Conservation (phyloP, 2,888 invertebrate species). For the Eueremaeus valkanovi region DNA sequence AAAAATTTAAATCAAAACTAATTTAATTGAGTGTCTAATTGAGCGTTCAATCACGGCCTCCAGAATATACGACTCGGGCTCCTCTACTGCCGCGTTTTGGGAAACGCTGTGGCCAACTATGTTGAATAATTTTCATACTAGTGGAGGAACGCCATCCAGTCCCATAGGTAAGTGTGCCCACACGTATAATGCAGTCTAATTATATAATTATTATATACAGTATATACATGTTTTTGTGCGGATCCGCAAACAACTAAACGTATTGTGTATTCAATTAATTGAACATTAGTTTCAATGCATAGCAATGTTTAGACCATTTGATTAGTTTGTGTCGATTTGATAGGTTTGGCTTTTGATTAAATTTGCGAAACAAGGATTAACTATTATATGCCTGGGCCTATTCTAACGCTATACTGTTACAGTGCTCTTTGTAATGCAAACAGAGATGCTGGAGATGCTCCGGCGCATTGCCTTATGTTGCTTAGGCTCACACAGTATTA, state of each 20-base stretch:
- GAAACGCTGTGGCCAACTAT: slow-evolving; percentile 43
- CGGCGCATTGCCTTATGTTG: slow-evolving; percentile 16
- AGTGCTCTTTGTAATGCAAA: slow-evolving; percentile 41
- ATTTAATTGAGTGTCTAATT: slow-evolving; percentile 17
- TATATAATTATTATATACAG: no score
- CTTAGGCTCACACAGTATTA: not conserved
- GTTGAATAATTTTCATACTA: slow-evolving; percentile 45
- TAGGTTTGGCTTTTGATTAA: slow-evolving; percentile 49
- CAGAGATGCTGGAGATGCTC: slow-evolving; percentile 32
- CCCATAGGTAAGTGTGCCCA: slow-evolving; percentile 46
- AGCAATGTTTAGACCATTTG: slow-evolving; percentile 43
- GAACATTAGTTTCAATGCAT: slow-evolving; percentile 41
- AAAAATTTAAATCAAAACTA: slow-evolving; percentile 4
- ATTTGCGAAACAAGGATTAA: slow-evolving; percentile 49
- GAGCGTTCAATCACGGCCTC: slow-evolving; percentile 21
- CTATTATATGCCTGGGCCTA: slow-evolving; percentile 45
- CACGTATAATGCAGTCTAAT: no score
- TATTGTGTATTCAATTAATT: slow-evolving; percentile 44
- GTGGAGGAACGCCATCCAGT: slow-evolving; percentile 34
- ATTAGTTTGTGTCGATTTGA: slow-evolving; percentile 48
- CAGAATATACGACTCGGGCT: slow-evolving; percentile 30
- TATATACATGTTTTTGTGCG: not conserved
- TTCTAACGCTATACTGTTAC: slow-evolving; percentile 44
- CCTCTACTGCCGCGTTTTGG: slow-evolving; percentile 43
- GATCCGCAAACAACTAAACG: not conserved